These are phyloP conservation scores for Amblyraja radiata DNA, from an alignment of 2,797 vertebrate genomes.

Conservation along the genomic window DNA sequence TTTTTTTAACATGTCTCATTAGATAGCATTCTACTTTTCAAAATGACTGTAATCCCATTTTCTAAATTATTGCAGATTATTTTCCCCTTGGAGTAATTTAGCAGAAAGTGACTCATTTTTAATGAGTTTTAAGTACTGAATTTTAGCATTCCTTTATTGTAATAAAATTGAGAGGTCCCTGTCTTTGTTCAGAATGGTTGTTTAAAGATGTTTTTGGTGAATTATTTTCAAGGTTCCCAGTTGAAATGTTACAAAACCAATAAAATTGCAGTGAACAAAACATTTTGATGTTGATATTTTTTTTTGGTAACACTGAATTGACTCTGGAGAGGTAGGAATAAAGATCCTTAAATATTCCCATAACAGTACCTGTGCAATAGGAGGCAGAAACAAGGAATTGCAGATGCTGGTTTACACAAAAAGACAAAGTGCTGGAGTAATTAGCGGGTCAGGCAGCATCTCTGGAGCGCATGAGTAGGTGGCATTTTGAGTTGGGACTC, in stretches of 20 bases:
- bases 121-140: neutral
- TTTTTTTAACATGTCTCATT: neutral
- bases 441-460: no score
- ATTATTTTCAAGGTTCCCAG: neutral
- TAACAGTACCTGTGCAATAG: no score
- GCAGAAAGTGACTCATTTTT: neutral
- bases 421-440: no score
- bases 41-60: neutral
- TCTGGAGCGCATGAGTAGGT: no score
- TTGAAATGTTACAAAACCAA: neutral
- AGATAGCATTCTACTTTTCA: neutral
- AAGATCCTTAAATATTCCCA: neutral
- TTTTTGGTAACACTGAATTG: neutral
- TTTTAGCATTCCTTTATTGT: neutral
- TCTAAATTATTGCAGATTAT: neutral
- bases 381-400: no score
- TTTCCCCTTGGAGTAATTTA: neutral
- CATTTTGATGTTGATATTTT: neutral
- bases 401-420: no score
- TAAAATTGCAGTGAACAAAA: neutral
- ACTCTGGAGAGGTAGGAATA: neutral
- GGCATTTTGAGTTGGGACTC: no score
- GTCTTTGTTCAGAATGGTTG: neutral
- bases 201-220: neutral
- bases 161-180: neutral